Percentiles rank a stretch among this genome's conserved stretches.
phyloP scores from a whole-genome alignment of 2,888 invertebrate species.

The Pseudococcus jackbeardsleyi region DNA sequence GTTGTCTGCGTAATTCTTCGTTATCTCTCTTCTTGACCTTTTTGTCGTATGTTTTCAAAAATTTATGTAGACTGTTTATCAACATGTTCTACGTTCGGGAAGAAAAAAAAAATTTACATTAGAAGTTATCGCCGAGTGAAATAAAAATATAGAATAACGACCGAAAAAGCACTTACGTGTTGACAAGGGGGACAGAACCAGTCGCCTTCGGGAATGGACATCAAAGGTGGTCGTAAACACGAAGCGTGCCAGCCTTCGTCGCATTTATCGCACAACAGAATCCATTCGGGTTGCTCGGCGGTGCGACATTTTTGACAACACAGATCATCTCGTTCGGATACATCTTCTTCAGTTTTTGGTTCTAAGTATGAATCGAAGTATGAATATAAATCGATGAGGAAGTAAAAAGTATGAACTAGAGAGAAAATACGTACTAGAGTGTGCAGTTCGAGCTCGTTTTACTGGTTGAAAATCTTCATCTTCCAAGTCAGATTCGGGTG shows the following conservation, averaged over 20 bases:
- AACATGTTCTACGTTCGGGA: conserved; percentile 73
- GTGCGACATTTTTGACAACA: conserved; percentile 92
- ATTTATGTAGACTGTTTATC: conserved; percentile 80
- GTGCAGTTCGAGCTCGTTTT: conserved; percentile 86
- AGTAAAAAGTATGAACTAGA: not conserved
- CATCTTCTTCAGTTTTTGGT: conserved; percentile 66
- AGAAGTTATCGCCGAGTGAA: not conserved
- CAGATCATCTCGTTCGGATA: conserved; percentile 74
- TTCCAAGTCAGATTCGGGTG: conserved; percentile 88
- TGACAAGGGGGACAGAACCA: conserved; percentile 99
- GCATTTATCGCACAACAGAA: conserved; percentile 94
- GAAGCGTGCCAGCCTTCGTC: conserved; percentile 98
- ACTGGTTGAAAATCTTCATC: conserved; percentile 81
- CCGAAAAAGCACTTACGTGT: conserved; percentile 78
- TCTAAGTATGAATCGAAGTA: conserved; percentile 25
- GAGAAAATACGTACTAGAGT: conserved; percentile 68
- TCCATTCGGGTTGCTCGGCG: conserved; percentile 96
- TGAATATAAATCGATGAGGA: not conserved
- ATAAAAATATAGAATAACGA: not conserved
- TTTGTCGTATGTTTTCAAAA: conserved; percentile 83
- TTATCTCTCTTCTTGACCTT: conserved; percentile 75
- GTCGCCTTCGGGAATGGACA: conserved; percentile 95
- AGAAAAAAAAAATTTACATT: conserved; percentile 58
- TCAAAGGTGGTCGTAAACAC: conserved; percentile 91
- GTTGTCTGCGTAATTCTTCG: conserved; percentile 78